Percentiles rank a stretch among this genome's conserved stretches.
These are phyloP conservation scores for Sorex fumeus DNA, from an alignment of 2,113 vertebrate genomes.

Conservation along the genomic window DNA sequence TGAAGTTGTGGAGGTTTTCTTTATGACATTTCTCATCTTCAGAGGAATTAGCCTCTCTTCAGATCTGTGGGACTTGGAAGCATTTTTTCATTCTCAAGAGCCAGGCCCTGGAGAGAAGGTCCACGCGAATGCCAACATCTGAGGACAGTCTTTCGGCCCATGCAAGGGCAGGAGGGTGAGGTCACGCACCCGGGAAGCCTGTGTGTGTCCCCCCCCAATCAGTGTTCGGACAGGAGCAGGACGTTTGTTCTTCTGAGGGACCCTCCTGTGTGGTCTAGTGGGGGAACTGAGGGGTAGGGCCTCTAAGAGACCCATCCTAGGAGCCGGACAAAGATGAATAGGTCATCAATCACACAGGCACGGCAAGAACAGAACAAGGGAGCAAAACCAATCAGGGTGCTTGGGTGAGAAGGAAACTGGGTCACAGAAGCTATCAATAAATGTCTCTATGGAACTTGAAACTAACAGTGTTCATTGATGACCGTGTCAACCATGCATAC, in stretches of 20 bases:
- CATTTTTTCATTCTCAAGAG: conserved; percentile 36
- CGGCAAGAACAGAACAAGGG: no score
- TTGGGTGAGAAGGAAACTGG: no score
- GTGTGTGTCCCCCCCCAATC: background rate
- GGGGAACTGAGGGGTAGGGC: no score
- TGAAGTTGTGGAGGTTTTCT: background rate
- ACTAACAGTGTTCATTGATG: no score
- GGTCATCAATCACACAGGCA: no score
- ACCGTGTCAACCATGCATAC: no score
- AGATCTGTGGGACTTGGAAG: background rate
- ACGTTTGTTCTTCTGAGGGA: background rate
- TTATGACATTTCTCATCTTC: background rate
- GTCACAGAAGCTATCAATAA: no score
- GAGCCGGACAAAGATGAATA: no score
- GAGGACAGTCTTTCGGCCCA: background rate
- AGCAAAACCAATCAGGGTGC: no score
- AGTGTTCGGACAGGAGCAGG: background rate
- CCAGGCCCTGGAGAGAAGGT: background rate
- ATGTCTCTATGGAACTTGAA: no score
- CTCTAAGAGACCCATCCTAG: no score
- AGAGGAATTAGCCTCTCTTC: background rate
- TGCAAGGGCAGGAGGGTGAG: background rate
- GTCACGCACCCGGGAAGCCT: background rate
- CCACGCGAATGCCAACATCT: background rate
- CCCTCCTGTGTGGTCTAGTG: no score